These are phyloP conservation scores for Eueides isabella DNA, from an alignment of 1,140 invertebrate genomes.

Conservation along the genomic window DNA sequence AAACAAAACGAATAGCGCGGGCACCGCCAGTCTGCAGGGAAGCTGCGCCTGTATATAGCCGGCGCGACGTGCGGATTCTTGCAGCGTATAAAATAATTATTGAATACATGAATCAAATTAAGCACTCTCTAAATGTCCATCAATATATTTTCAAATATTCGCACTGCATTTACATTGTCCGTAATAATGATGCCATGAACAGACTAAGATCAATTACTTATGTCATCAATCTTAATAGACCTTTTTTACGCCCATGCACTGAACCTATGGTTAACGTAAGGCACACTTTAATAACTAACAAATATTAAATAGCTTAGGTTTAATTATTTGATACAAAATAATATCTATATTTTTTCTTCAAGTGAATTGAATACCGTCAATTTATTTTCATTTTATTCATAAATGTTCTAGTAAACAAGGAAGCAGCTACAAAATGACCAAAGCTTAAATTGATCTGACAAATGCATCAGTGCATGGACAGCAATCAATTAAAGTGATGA, in stretches of 20 bases:
- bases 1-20: constrained; percentile 63
- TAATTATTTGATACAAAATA: not conserved
- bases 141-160: constrained; percentile 30
- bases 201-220: constrained; percentile 19
- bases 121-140: constrained; percentile 25
- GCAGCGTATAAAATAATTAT: constrained; percentile 39
- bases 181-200: no score
- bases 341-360: not conserved
- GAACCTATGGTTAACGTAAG: not conserved
- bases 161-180: constrained; percentile 19
- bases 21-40: constrained; percentile 51
- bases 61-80: constrained; percentile 34
- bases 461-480: constrained; percentile 25
- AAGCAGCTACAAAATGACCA: constrained; percentile 18
- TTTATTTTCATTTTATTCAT: not conserved
- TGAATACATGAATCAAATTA: constrained; percentile 23
- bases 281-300: not conserved
- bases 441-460: constrained; percentile 21
- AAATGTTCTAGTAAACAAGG: constrained; percentile 15
- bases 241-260: constrained; percentile 11
- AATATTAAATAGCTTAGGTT: not conserved
- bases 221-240: constrained; percentile 22
- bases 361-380: not conserved
- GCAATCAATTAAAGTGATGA: constrained; percentile 44
- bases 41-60: constrained; percentile 41